Percentiles rank a stretch among this genome's conserved stretches.
Evolutionary conservation across 2,797 vertebrate species (phyloP).

Genomic region (Chelonia mydas): DNA sequence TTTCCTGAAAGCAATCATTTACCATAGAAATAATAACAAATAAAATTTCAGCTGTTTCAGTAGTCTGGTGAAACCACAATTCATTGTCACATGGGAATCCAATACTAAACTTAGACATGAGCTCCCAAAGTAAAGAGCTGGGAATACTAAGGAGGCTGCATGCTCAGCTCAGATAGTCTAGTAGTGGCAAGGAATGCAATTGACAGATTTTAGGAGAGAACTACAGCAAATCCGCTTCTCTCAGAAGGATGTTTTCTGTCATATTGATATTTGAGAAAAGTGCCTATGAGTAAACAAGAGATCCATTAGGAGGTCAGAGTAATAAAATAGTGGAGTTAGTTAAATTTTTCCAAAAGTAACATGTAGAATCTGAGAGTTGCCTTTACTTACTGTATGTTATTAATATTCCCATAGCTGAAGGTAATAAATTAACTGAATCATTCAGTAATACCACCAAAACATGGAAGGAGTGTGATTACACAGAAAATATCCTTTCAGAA

Average conservation of each 20-base stretch:
- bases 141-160: not conserved
- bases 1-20: slow-evolving; percentile 21
- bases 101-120: slow-evolving; percentile 19
- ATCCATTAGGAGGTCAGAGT: not conserved
- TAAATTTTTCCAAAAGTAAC: not conserved
- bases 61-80: not conserved
- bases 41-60: slow-evolving; percentile 24
- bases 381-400: not conserved
- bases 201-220: not conserved
- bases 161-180: not conserved
- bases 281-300: not conserved
- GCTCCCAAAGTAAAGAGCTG: not conserved
- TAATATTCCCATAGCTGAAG: not conserved
- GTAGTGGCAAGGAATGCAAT: not conserved
- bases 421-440: not conserved
- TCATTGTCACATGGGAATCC: slow-evolving; percentile 17
- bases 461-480: not conserved
- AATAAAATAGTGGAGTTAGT: not conserved
- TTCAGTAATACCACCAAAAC: not conserved
- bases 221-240: rapidly evolving
- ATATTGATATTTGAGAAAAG: not conserved
- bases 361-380: slow-evolving; percentile 23
- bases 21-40: slow-evolving; percentile 58
- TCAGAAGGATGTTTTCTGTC: not conserved
- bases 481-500: not conserved